These are phyloP conservation scores for Cyanoderma ruficeps DNA, from an alignment of 2,113 vertebrate genomes.

Conservation along the genomic window DNA sequence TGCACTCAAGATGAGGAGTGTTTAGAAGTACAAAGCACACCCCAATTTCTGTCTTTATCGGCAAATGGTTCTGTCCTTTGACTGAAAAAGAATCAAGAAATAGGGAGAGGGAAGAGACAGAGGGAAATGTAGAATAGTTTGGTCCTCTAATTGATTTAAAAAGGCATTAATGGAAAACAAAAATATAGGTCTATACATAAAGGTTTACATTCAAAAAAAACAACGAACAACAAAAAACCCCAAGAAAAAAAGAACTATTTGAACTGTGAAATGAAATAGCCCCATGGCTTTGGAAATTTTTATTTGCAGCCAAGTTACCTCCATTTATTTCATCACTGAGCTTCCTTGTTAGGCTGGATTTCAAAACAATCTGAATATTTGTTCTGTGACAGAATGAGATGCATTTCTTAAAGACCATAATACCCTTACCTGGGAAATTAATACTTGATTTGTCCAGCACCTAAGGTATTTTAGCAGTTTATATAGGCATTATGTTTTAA, in stretches of 20 bases:
- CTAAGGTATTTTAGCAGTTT: neutral
- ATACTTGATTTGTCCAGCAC: neutral
- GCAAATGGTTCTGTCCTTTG: neutral
- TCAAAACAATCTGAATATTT: neutral
- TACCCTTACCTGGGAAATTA: neutral
- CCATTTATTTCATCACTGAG: neutral
- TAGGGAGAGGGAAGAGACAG: neutral
- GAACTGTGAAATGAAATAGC: neutral
- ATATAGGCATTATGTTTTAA: neutral
- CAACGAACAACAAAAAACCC: neutral
- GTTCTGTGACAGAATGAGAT: neutral
- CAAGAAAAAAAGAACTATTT: neutral
- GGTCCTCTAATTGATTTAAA: neutral
- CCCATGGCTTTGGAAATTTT: neutral
- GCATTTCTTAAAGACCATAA: neutral
- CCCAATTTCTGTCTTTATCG: neutral
- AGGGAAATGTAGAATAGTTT: neutral
- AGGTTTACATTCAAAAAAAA: rapidly evolving
- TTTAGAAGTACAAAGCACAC: neutral
- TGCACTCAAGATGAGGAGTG: neutral
- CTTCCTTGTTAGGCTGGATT: neutral
- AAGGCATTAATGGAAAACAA: neutral
- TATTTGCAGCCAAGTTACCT: neutral
- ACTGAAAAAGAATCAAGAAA: neutral
- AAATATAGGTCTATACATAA: neutral